These are phyloP conservation scores for Papilio xuthus DNA, from an alignment of 1,140 invertebrate species.

Conservation along the genomic window DNA sequence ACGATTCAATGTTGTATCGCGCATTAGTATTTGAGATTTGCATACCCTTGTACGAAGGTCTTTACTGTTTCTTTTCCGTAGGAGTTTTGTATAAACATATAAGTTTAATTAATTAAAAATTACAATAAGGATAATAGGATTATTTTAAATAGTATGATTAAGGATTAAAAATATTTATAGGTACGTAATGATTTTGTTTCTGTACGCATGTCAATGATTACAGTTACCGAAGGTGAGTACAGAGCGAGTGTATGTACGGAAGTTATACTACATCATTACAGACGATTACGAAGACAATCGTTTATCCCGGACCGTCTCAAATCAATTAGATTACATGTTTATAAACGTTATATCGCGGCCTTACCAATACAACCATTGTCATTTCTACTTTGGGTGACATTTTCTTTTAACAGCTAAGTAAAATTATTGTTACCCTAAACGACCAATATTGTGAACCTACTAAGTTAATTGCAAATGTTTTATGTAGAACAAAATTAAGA, in stretches of 20 bases:
- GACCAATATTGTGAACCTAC: too few species aligned
- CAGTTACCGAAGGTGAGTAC: slow-evolving; percentile 7
- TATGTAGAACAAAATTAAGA: neutral
- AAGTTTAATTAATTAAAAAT: neutral
- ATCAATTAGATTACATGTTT: slow-evolving; percentile 47
- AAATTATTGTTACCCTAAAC: neutral
- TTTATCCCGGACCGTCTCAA: slow-evolving; percentile 38
- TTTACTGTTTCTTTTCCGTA: too few species aligned
- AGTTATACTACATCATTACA: slow-evolving; percentile 48
- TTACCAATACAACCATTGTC: neutral
- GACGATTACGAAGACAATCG: slow-evolving; percentile 27
- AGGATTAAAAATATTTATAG: neutral
- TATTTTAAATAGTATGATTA: neutral
- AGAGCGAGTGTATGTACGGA: slow-evolving; percentile 40
- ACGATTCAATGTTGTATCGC: too few species aligned
- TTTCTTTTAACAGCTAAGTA: neutral
- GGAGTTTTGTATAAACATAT: neutral
- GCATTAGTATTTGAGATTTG: too few species aligned
- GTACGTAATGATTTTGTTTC: neutral
- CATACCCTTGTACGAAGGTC: too few species aligned
- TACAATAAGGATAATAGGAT: neutral
- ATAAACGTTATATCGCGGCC: slow-evolving; percentile 14
- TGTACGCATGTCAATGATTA: slow-evolving; percentile 24
- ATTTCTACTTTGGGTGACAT: neutral
- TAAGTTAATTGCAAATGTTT: neutral